phyloP scores from a whole-genome alignment of 2,113 vertebrate genomes.

The Pteruthius melanotis region DNA sequence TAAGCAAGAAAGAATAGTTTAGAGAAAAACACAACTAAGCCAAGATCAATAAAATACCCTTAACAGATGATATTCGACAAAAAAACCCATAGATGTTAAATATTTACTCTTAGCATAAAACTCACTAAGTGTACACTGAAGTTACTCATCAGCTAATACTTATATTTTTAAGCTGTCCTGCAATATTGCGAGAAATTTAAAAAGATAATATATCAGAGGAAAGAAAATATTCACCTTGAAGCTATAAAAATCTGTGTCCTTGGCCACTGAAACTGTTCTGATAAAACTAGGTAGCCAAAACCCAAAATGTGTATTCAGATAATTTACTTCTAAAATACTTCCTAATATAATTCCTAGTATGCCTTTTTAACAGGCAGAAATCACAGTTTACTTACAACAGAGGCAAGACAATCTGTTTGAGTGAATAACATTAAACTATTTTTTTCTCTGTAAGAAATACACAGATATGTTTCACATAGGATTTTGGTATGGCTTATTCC shows the following conservation, averaged over 20 bases:
- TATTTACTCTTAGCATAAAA: background rate
- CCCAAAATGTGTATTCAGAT: background rate
- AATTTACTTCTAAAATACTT: background rate
- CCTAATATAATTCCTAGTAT: background rate
- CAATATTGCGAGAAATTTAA: background rate
- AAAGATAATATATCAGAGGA: background rate
- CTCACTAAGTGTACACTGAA: background rate
- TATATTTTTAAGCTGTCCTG: background rate
- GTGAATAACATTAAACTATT: background rate
- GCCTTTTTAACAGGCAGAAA: background rate
- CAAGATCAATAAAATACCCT: background rate
- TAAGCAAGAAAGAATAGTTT: background rate
- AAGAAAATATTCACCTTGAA: background rate
- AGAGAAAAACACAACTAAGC: background rate
- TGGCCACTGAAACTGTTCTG: background rate
- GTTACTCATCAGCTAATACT: background rate
- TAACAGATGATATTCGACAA: background rate
- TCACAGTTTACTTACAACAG: background rate
- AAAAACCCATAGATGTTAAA: background rate
- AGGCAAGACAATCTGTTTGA: background rate
- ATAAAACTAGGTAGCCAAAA: background rate
- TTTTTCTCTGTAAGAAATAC: background rate
- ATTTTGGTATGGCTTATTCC: background rate
- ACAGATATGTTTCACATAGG: background rate
- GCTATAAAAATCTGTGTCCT: background rate